Evolutionary conservation across 2,113 vertebrate species (phyloP), one percentile per base, ranked within the genome.

Genomic region (Apaloderma vittatum): DNA sequence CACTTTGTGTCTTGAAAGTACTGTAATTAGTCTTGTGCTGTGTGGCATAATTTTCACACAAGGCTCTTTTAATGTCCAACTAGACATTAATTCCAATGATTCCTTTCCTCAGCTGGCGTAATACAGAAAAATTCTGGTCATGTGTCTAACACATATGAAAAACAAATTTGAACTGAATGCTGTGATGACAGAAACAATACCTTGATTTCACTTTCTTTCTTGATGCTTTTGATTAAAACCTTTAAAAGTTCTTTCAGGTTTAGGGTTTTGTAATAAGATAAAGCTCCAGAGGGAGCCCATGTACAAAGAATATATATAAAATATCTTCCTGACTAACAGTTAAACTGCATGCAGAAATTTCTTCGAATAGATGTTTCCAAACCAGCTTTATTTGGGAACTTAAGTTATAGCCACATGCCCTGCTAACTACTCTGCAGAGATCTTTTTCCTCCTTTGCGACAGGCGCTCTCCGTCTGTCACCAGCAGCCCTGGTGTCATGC

Each of bases 281-380:
- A 88, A 83, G 88, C 79, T 96, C 96, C 92, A 96, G 95, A 93
- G 75, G 81, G 78, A 97, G 90, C 86, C 86, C 88, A 74, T 46
- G 45, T 62, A 79, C 74, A 80, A 88, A 86, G 43, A 79, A 83
- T 36, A 68, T 29, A 26, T 10, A 63, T 10, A 77, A 73, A 94
- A 23, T 68, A 70, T 52, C 49, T 93, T 94, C 84, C 58, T 87
- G 45, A 52, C 30, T 52, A 85, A 54, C 3, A 40, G 36, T 22
- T 73, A 88, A 84, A 67, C 26, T 37, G 19, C 7, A 54, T 24
- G 51, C 15, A 76, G 55, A 86, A 86, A 86, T 90, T 54, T 79
- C 40, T 66, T 79, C 17, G 46, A 76, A 76, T 24, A 54, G 12
- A 48, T 59, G 26, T 55, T 86, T 80, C 51, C 90, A 86, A n/a